Percentiles rank a stretch among this genome's conserved stretches.
phyloP scores from a whole-genome alignment of 1,140 invertebrate species.

The Diuraphis noxia region DNA sequence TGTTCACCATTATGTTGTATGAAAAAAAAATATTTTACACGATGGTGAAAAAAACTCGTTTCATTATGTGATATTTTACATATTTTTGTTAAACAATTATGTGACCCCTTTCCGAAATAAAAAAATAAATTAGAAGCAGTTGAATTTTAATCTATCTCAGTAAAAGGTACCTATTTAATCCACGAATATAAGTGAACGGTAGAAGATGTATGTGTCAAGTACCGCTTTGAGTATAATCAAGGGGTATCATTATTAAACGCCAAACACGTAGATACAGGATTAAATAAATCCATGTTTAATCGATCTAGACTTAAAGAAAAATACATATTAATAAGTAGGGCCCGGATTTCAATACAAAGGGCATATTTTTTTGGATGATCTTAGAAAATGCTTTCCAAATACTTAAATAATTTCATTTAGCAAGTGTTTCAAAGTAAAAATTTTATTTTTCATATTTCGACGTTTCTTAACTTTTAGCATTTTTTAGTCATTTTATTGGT shows the following conservation, averaged over 20 bases:
- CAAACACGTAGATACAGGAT: background rate
- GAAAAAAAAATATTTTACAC: background rate
- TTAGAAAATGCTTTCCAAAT: no score
- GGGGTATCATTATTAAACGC: background rate
- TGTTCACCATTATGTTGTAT: background rate
- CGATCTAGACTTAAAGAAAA: background rate
- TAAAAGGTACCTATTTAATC: background rate
- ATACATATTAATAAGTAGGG: background rate
- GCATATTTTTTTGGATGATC: no score
- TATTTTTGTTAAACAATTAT: background rate
- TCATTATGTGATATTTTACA: background rate
- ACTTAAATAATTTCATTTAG: no score
- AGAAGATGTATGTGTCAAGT: background rate
- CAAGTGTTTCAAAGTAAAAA: no score
- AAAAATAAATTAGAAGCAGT: background rate
- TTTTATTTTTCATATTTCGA: no score
- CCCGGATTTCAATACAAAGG: no score
- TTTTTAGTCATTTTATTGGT: no score
- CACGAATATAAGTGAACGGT: background rate
- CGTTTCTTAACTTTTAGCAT: no score
- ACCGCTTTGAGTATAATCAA: background rate
- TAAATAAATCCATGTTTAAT: slow-evolving; percentile 4
- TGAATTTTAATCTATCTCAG: background rate
- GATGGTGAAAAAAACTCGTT: background rate
- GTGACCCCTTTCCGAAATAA: background rate